Evolutionary conservation across 2,113 vertebrate genomes (phyloP).

Genomic region (Tragulus kanchil): DNA sequence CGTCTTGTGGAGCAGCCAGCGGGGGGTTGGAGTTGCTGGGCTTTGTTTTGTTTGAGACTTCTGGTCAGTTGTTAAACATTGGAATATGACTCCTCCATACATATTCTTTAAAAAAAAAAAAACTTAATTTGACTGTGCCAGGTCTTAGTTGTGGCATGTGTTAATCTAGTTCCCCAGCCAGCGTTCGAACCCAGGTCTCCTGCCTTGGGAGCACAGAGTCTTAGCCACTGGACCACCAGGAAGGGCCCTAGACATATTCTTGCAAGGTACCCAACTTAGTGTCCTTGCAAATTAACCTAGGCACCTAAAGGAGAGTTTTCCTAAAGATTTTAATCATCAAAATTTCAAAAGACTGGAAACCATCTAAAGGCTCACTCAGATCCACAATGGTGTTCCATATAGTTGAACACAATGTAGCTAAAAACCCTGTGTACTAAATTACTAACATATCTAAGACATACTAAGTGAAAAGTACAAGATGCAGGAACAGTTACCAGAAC

Average conservation of each 20-base stretch:
- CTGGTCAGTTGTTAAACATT: not conserved
- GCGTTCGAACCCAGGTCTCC: not conserved
- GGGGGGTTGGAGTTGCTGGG: not conserved
- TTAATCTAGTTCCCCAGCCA: not conserved
- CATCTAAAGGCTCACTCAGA: not conserved
- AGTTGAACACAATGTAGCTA: not conserved
- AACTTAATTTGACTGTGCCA: not conserved
- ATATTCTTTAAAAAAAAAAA: not conserved
- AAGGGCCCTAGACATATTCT: not conserved
- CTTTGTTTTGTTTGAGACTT: not conserved
- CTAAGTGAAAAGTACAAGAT: not conserved
- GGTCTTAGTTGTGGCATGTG: not conserved
- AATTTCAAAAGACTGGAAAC: conserved; percentile 49
- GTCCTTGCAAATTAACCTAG: not conserved
- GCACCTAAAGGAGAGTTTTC: not conserved
- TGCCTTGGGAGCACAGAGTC: not conserved
- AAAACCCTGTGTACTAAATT: not conserved
- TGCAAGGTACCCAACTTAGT: not conserved
- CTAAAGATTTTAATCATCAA: conserved; percentile 14
- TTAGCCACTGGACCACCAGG: not conserved
- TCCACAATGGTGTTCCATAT: not conserved
- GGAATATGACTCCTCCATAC: not conserved
- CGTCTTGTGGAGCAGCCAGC: not conserved
- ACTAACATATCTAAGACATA: not conserved
- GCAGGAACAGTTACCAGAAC: not conserved